phyloP scores from a whole-genome alignment of 2,113 vertebrate species.

The Salvelinus fontinalis region DNA sequence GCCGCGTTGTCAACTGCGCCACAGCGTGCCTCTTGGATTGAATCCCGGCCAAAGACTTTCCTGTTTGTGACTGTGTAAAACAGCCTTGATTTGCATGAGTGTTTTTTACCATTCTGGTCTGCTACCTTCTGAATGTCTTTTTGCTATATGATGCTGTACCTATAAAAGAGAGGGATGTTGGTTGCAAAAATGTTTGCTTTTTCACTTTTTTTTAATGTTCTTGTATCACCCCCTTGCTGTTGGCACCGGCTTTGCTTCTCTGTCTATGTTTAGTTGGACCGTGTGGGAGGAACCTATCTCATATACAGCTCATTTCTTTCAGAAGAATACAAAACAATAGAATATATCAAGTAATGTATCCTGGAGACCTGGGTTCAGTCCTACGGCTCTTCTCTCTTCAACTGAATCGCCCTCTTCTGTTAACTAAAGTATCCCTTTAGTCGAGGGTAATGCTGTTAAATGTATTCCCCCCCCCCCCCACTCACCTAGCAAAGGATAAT shows the following conservation, averaged over 20 bases:
- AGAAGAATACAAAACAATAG: slow-evolving; percentile 48
- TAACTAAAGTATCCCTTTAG: too few species aligned
- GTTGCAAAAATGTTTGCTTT: slow-evolving; percentile 43
- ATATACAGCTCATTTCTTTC: slow-evolving; percentile 68
- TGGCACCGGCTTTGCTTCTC: slow-evolving; percentile 69
- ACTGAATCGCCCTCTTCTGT: neutral
- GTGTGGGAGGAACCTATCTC: slow-evolving; percentile 62
- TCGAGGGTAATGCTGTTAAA: neutral
- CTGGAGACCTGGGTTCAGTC: slow-evolving; percentile 9
- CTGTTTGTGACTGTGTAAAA: slow-evolving; percentile 69
- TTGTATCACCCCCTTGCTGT: slow-evolving; percentile 67
- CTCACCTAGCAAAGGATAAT: slow-evolving; percentile 56
- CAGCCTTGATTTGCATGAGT: slow-evolving; percentile 84
- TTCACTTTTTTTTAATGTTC: slow-evolving; percentile 54
- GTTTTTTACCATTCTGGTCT: slow-evolving; percentile 67
- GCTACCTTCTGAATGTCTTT: slow-evolving; percentile 73
- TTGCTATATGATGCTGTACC: slow-evolving; percentile 55
- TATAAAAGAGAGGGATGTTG: slow-evolving; percentile 12
- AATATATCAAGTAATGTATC: slow-evolving; percentile 63
- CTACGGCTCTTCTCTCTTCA: neutral
- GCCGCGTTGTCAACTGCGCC: too few species aligned
- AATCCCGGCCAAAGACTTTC: slow-evolving; percentile 34
- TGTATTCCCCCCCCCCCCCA: neutral
- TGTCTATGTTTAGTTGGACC: slow-evolving; percentile 79
- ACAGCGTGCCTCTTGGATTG: slow-evolving; percentile 3